Conservation (phyloP, 92 coral and sea anemone species). For the Epizoanthus rinbou region DNA sequence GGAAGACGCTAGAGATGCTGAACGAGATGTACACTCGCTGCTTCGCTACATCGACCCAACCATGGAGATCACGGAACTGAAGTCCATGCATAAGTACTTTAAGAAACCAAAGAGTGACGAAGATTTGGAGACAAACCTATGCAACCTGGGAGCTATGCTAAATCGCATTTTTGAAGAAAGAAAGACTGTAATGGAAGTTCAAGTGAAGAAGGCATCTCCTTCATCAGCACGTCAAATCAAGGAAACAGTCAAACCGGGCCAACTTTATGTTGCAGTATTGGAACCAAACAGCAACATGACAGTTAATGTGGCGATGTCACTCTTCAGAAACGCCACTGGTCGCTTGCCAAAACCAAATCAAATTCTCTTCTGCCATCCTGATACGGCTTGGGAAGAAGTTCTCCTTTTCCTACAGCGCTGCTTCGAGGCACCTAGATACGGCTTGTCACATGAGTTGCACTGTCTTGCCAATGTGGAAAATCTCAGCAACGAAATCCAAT, state of each 20-base stretch:
- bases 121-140: constrained; percentile 52
- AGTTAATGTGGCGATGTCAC: constrained; percentile 81
- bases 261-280: constrained; percentile 83
- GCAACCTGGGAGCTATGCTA: constrained; percentile 67
- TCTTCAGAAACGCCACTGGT: constrained; percentile 72
- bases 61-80: constrained; percentile 47
- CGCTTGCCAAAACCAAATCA: constrained; percentile 82
- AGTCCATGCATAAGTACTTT: constrained; percentile 36
- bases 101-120: constrained; percentile 42
- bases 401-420: constrained; percentile 81
- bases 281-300: constrained; percentile 80
- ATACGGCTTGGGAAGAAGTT: constrained; percentile 92
- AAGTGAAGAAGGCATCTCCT: not conserved
- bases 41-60: constrained; percentile 76
- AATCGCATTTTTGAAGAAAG: constrained; percentile 62
- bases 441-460: constrained; percentile 57
- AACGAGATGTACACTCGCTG: constrained; percentile 47
- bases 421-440: constrained; percentile 69
- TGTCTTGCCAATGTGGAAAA: constrained; percentile 94
- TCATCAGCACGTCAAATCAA: constrained; percentile 40
- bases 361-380: constrained; percentile 82
- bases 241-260: constrained; percentile 81
- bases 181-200: not conserved
- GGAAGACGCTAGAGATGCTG: constrained; percentile 2
- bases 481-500: constrained; percentile 87